Evolutionary conservation across 2,888 invertebrate genomes (phyloP).

Genomic region (Acleris laterana): DNA sequence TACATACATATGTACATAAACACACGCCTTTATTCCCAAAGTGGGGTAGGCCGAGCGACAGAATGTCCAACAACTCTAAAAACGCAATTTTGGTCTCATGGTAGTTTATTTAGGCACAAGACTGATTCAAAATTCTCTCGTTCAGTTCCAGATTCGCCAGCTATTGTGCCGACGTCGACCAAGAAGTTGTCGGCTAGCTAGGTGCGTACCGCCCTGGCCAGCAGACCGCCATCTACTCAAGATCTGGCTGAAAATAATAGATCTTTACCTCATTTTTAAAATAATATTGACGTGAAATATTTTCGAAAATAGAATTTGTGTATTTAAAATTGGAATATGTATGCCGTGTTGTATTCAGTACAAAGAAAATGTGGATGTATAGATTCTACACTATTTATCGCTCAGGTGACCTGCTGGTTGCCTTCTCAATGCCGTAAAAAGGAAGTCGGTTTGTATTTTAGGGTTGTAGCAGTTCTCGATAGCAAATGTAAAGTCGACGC

Average conservation of each 20-base stretch:
- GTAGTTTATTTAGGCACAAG: not conserved
- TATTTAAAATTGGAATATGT: slow-evolving; percentile 9
- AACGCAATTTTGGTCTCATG: too few relatives aligned
- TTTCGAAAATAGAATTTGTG: slow-evolving; percentile 22
- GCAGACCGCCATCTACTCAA: not conserved
- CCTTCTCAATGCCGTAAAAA: too few relatives aligned
- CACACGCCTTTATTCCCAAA: too few relatives aligned
- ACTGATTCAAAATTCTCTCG: slow-evolving; percentile 1
- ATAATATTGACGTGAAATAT: slow-evolving; percentile 21
- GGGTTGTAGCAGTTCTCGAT: too few relatives aligned
- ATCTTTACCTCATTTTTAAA: slow-evolving; percentile 3
- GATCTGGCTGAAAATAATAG: slow-evolving; percentile 6
- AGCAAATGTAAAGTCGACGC: too few relatives aligned
- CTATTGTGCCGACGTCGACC: slow-evolving; percentile 50
- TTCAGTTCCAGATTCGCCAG: slow-evolving; percentile 55
- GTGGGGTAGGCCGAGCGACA: too few relatives aligned
- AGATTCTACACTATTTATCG: not conserved
- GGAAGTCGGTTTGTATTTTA: too few relatives aligned
- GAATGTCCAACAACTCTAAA: too few relatives aligned
- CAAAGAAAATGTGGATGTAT: not conserved
- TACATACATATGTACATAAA: too few relatives aligned
- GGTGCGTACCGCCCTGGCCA: slow-evolving; percentile 33
- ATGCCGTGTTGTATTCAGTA: slow-evolving; percentile 1
- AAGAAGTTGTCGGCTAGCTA: slow-evolving; percentile 68
- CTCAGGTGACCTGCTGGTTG: too few relatives aligned